phyloP scores from a whole-genome alignment of 2,113 vertebrate genomes.

The Patagioenas fasciata region DNA sequence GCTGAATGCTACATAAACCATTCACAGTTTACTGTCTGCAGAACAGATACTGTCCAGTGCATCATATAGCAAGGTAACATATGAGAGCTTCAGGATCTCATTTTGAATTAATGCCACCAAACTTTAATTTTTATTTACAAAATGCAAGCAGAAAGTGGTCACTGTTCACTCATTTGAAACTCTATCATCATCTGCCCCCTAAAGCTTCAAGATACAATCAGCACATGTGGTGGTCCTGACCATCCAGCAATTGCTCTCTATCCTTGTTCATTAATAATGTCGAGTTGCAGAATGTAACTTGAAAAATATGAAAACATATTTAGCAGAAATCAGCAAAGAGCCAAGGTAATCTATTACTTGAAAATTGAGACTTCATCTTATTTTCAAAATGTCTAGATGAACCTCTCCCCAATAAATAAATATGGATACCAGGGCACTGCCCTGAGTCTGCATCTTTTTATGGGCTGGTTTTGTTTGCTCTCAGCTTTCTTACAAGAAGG shows the following conservation, averaged over 20 bases:
- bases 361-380: neutral
- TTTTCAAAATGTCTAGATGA: neutral
- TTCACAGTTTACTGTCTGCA: neutral
- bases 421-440: neutral
- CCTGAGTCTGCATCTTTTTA: neutral
- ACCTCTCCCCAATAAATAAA: neutral
- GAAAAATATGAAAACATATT: neutral
- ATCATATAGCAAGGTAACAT: rapidly evolving
- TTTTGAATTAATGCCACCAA: neutral
- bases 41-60: neutral
- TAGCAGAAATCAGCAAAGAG: neutral
- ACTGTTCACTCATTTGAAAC: neutral
- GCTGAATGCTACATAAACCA: neutral
- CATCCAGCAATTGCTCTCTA: neutral
- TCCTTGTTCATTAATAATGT: neutral
- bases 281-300: neutral
- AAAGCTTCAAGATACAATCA: neutral
- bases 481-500: neutral
- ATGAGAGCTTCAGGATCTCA: neutral
- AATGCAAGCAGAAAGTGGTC: neutral
- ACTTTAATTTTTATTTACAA: neutral
- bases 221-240: neutral
- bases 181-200: neutral
- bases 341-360: neutral
- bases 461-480: neutral